phyloP scores from a whole-genome alignment of 2,888 invertebrate genomes.

The Unio delphinus region DNA sequence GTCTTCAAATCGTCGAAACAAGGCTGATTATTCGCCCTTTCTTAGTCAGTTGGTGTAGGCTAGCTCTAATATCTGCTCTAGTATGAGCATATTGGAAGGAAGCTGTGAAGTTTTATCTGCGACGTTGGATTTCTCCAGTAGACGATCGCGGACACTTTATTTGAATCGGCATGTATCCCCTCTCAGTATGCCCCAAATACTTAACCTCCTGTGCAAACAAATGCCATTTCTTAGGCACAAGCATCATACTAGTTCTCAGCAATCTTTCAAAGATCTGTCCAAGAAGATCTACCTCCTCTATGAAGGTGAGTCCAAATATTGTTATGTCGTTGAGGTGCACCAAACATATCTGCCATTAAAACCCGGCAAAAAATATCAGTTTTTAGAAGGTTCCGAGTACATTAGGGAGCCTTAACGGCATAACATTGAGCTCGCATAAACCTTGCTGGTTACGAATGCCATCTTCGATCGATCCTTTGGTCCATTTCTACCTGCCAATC shows the following conservation, averaged over 20 bases:
- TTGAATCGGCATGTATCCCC: conserved; percentile 8
- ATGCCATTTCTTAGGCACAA: conserved; percentile 36
- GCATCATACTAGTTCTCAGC: conserved; percentile 20
- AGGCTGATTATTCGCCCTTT: neutral
- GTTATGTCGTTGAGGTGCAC: conserved; percentile 39
- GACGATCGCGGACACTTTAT: neutral
- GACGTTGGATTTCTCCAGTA: neutral
- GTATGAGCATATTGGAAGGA: conserved; percentile 1
- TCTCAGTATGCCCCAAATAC: conserved; percentile 9
- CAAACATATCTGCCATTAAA: conserved; percentile 23
- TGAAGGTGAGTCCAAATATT: conserved; percentile 20
- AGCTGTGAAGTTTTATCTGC: conserved; percentile 5
- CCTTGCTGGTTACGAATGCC: conserved; percentile 33
- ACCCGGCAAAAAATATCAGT: conserved; percentile 25
- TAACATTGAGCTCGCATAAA: conserved; percentile 12
- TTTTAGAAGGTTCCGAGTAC: conserved; percentile 38
- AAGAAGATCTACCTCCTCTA: conserved; percentile 16
- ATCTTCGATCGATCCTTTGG: conserved; percentile 31
- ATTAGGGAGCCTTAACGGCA: conserved; percentile 45
- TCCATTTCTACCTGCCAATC: conserved; percentile 44
- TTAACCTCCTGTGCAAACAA: conserved; percentile 11
- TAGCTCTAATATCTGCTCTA: neutral
- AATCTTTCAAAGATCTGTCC: conserved; percentile 23
- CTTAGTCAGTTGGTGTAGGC: neutral
- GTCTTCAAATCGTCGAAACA: too few relatives aligned